These are phyloP conservation scores for Vesta saturnalis DNA, from an alignment of 2,888 invertebrate genomes.

Conservation along the genomic window DNA sequence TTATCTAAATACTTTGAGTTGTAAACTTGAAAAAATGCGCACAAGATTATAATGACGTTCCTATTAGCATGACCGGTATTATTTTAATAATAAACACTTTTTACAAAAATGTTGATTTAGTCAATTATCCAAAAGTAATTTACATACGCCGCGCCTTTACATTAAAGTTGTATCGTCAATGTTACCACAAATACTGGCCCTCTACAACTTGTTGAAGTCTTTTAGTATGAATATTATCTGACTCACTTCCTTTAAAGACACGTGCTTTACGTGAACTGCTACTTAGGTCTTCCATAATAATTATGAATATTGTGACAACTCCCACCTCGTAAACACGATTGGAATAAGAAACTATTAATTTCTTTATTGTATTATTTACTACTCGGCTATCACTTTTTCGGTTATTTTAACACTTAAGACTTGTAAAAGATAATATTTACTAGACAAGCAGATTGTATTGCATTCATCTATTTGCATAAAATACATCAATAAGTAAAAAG, in stretches of 20 bases:
- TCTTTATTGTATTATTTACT: no score
- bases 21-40: conserved; percentile 2
- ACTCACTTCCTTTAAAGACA: conserved; percentile 57
- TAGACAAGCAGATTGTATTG: background rate
- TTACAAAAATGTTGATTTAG: conserved; percentile 22
- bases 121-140: conserved; percentile 30
- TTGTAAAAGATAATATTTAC: background rate
- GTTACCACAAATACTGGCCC: conserved; percentile 26
- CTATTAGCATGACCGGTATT: conserved; percentile 30
- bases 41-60: conserved; percentile 15
- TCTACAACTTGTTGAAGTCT: conserved; percentile 34
- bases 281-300: conserved; percentile 44
- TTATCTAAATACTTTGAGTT: background rate
- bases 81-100: conserved; percentile 28
- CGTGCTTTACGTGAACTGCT: conserved; percentile 51
- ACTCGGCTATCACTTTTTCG: no score
- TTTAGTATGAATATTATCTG: conserved; percentile 48
- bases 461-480: background rate
- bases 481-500: background rate
- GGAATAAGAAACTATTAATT: conserved; percentile 22
- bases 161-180: conserved; percentile 27
- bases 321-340: conserved; percentile 31
- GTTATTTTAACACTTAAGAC: background rate
- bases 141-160: conserved; percentile 33
- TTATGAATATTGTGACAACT: conserved; percentile 38